Percentiles rank a stretch among this genome's conserved stretches.
phyloP scores from a whole-genome alignment of 2,888 invertebrate species.

The Serripes groenlandicus region DNA sequence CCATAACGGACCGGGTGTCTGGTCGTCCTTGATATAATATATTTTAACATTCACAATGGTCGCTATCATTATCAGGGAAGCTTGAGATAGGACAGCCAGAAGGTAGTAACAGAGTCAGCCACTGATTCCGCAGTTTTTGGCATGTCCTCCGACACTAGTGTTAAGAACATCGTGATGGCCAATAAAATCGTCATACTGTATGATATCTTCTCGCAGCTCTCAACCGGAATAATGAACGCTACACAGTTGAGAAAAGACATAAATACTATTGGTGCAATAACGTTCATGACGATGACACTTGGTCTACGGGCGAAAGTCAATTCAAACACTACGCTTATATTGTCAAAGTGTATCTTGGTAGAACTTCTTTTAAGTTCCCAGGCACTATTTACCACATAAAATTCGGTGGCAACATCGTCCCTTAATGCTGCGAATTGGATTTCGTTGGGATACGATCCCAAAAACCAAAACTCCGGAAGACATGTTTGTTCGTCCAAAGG shows the following conservation, averaged over 20 bases:
- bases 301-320: neutral
- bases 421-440: neutral
- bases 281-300: neutral
- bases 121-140: neutral
- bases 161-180: constrained; percentile 10
- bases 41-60: neutral
- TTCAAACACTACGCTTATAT: neutral
- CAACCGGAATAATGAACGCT: neutral
- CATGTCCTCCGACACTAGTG: constrained; percentile 4
- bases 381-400: neutral
- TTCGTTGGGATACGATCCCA: neutral
- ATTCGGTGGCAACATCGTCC: neutral
- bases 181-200: constrained; percentile 14
- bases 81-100: neutral
- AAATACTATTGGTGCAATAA: neutral
- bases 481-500: constrained; percentile 6
- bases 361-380: neutral
- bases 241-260: neutral
- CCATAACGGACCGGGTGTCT: neutral
- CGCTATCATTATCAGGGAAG: neutral
- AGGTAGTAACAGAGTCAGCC: constrained; percentile 4
- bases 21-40: neutral
- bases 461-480: neutral
- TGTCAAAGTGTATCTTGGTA: neutral
- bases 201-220: constrained; percentile 5